Base-by-base conservation (phyloP, 2,113 vertebrate species). In the Chaetops frenatus region DNA sequence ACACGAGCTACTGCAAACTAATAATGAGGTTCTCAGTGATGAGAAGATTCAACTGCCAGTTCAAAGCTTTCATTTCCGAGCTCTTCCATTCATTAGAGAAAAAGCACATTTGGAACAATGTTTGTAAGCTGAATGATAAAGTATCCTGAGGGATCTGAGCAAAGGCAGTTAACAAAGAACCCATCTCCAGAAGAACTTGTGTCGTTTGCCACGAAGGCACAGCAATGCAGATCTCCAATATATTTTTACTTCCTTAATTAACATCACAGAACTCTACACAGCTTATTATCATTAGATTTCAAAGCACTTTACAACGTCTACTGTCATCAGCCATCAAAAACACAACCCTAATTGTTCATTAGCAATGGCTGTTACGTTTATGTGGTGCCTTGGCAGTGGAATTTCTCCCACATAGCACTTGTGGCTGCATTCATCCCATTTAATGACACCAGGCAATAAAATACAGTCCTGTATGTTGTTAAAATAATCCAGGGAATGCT, bases 21-120 rank as follows among this genome's bases (percentile, higher is more conserved):
- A 81, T 90, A 89, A 96, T 44, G 66, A 96, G 53, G 70, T 76
- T 94, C 80, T 86, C 71, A 62, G 62, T 21, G 54, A 92, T 73
- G n/a, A 38, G 91, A 94, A 82, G 70, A 95, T 54, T 87, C 50
- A 51, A 90, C 58, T 88, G 45, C 51, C 71, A 82, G 53, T 80
- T 88, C 88, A 90, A 91, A 88, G 84, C 79, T 82, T 76, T 80
- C 27, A 35, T 87, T 92, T 94, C 64, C 0, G 0, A 88, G 45
- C 61, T 69, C 62, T 61, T 77, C 78, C 62, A 73, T 80, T 74
- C 6, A 2, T 42, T 54, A 90, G 54, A 23, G 24, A 57, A 38
- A 80, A 56, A 61, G 27, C 73, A 66, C 64, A 85, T 81, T 94
- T 92, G 78, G 62, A 94, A 66, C 84, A 77, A 87, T 61, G 35